Base-by-base conservation (phyloP, 2,797 vertebrate genomes). In the Myotis daubentonii region DNA sequence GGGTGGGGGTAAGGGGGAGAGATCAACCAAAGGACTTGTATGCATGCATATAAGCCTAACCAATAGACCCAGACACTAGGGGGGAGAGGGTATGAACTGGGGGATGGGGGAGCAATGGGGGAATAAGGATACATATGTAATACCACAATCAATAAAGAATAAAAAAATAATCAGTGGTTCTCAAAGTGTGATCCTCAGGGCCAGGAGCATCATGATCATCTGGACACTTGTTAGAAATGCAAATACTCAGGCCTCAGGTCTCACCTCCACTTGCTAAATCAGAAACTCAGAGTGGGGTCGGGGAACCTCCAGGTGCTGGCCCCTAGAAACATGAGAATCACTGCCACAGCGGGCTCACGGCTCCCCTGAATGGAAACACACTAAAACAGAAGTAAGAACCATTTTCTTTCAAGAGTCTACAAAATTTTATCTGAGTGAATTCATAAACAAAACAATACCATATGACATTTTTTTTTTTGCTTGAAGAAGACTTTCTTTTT, bases 341-440 rank as follows among this genome's bases (percentile, higher is more conserved):
- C 41, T 22, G 5, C 49, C 23, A 1, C 2, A 47, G 36, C 68
- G 57, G 38, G 44, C 72, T 68, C 23, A 20, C 6, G 47, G 19
- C 15, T 65, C 16, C 38, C 22, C 20, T 41, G 22, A 41, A 87
- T 1, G 8, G 36, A 87, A 92, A 92, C 30, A 76, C 33, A 55
- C 33, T 23, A 15, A 25, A 89, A 93, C 89, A 83, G 78, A 83
- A 93, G n/a, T 4, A 92, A 62, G 72, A 84, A 80, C 1, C 12
- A 19, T n/a, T 36, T 49, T 16, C 16, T 49, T 66, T 4, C 20
- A 71, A 79, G 33, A 78, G 47, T 66, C 65, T 91, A 82, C 28
- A 88, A 95, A n/a, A 82, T 75, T 94, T 90, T 55, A 81, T 76
- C 51, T 36, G 65, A 83, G 65, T 80, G 60, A 96, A 84, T 86